phyloP scores from a whole-genome alignment of 92 coral and sea anemone genomes.

The Parazoanthus atlanticus region DNA sequence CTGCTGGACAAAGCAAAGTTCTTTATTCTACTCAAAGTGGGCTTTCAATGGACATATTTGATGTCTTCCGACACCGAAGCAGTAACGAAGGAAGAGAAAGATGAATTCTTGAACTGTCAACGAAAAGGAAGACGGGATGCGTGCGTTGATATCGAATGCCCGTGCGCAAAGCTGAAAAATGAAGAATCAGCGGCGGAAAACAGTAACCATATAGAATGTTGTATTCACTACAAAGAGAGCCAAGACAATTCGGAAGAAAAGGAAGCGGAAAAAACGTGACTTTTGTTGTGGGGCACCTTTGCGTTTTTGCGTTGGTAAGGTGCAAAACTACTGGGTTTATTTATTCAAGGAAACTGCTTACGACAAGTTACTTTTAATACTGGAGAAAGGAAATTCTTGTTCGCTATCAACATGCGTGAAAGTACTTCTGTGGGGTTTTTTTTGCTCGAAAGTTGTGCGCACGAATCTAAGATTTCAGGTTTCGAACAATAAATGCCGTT shows the following conservation, averaged over 20 bases:
- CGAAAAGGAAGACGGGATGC: constrained; percentile 29
- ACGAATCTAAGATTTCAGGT: not conserved
- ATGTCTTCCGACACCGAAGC: constrained; percentile 37
- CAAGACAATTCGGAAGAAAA: constrained; percentile 13
- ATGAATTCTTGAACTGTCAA: constrained; percentile 27
- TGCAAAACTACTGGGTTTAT: not conserved
- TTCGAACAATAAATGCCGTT: not conserved
- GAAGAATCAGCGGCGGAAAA: not conserved
- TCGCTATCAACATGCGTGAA: not conserved
- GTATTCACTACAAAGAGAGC: constrained; percentile 21
- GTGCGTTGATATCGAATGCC: constrained; percentile 26
- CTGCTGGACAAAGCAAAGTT: not conserved
- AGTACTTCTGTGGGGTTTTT: not conserved
- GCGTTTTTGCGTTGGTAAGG: constrained; percentile 36
- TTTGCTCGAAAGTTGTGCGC: not conserved
- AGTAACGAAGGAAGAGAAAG: constrained; percentile 19
- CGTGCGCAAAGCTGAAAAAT: constrained; percentile 22
- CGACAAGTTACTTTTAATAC: constrained; percentile 4
- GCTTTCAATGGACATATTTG: constrained; percentile 42
- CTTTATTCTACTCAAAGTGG: constrained; percentile 10
- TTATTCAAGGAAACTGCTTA: not conserved
- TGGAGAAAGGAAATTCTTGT: not conserved
- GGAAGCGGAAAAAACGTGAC: not conserved
- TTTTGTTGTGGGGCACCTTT: not conserved
- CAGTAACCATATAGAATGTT: not conserved